Percentiles rank a stretch among this genome's conserved stretches.
phyloP scores from a whole-genome alignment of 2,113 vertebrate genomes.

The Odontophorus gujanensis region DNA sequence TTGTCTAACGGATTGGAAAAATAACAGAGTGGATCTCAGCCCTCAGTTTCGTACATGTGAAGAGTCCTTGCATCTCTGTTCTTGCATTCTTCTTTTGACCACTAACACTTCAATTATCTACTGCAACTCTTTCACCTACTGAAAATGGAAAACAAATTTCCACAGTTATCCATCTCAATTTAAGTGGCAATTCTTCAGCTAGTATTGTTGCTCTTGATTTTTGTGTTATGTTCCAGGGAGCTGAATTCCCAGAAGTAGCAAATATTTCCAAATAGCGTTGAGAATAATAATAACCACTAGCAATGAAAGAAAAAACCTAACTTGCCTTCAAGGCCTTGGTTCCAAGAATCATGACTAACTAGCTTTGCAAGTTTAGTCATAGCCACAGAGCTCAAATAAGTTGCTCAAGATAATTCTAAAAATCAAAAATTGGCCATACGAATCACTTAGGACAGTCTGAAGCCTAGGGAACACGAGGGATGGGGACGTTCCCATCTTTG shows the following conservation, averaged over 20 bases:
- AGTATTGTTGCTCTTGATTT: neutral
- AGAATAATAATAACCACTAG: neutral
- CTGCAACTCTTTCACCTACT: neutral
- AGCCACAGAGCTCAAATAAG: neutral
- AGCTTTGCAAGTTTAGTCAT: neutral
- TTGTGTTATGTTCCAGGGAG: neutral
- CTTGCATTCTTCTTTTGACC: neutral
- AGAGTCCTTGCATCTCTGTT: neutral
- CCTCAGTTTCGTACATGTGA: neutral
- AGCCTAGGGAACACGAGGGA: rapidly evolving
- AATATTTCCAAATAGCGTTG: neutral
- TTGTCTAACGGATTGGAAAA: neutral
- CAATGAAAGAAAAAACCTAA: neutral
- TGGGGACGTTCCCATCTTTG: neutral
- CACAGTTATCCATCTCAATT: neutral
- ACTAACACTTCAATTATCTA: neutral
- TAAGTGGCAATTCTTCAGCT: neutral
- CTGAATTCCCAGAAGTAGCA: neutral
- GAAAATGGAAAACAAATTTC: neutral
- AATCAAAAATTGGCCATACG: neutral
- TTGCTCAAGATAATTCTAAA: neutral
- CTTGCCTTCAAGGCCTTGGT: neutral
- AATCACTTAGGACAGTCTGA: neutral
- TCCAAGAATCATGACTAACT: neutral
- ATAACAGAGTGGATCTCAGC: neutral